Evolutionary conservation across 2,797 vertebrate genomes (phyloP).

Genomic region (Dipus sagitta): DNA sequence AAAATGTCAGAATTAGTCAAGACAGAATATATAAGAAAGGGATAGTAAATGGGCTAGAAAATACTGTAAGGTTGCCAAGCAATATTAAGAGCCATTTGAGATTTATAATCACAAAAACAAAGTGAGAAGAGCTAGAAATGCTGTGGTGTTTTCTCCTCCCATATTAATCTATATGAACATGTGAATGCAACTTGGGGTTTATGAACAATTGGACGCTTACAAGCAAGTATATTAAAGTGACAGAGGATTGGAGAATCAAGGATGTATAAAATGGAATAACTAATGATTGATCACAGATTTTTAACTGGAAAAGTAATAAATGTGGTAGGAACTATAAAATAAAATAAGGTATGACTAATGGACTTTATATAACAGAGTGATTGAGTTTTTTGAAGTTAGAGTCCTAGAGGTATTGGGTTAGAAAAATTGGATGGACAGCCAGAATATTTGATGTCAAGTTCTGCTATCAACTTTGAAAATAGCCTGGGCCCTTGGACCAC

Average conservation of each 20-base stretch:
- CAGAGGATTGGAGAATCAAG: background rate
- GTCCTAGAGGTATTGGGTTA: background rate
- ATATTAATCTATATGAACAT: background rate
- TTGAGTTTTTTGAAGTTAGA: background rate
- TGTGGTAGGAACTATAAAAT: background rate
- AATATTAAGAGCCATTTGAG: background rate
- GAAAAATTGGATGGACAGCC: background rate
- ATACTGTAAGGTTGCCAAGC: background rate
- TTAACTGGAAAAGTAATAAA: conserved; percentile 21
- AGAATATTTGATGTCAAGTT: background rate
- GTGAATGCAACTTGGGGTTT: background rate
- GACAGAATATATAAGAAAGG: background rate
- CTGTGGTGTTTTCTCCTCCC: background rate
- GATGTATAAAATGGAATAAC: background rate
- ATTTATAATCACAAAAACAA: conserved; percentile 17
- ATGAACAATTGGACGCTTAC: conserved; percentile 14
- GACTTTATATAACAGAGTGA: background rate
- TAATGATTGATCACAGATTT: background rate
- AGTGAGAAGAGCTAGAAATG: background rate
- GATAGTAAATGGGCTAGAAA: background rate
- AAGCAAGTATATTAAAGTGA: background rate
- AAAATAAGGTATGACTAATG: background rate
- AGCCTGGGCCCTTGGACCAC: too few relatives aligned
- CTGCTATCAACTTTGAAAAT: too few relatives aligned
- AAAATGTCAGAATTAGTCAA: background rate